Conservation (phyloP, 2,888 invertebrate species). For the Spisula subtruncata region DNA sequence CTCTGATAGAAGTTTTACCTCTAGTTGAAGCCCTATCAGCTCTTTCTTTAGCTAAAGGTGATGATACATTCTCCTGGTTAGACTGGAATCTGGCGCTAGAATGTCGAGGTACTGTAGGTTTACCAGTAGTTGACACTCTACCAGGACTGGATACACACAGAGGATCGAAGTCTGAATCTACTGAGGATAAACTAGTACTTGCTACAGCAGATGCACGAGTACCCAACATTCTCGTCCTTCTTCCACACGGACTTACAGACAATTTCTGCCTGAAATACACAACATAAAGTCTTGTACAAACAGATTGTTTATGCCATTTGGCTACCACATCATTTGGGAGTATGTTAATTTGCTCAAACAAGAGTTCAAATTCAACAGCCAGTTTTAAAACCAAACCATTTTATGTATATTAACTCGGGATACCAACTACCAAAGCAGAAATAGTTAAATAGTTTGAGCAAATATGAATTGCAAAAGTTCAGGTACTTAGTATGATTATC, state of each 20-base stretch:
- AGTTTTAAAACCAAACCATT: too few species aligned
- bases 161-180: conserved; percentile 52
- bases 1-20: neutral
- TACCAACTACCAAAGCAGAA: too few species aligned
- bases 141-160: conserved; percentile 49
- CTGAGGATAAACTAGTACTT: conserved; percentile 38
- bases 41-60: neutral
- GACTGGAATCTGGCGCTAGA: neutral
- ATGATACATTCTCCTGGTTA: neutral
- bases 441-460: too few species aligned
- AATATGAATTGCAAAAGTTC: too few species aligned
- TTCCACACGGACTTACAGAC: conserved; percentile 1
- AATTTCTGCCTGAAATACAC: conserved; percentile 39
- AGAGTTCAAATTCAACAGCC: too few species aligned
- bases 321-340: too few species aligned
- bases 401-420: too few species aligned
- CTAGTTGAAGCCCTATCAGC: neutral
- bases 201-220: neutral
- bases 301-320: too few species aligned
- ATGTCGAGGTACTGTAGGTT: neutral
- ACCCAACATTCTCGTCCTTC: neutral
- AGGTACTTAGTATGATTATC: too few species aligned
- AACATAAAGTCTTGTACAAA: neutral
- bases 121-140: neutral
- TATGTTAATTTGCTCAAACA: too few species aligned